Percentiles rank a stretch among this genome's conserved stretches.
These are phyloP conservation scores for Lithobates pipiens DNA, from an alignment of 2,797 vertebrate species.

Conservation along the genomic window DNA sequence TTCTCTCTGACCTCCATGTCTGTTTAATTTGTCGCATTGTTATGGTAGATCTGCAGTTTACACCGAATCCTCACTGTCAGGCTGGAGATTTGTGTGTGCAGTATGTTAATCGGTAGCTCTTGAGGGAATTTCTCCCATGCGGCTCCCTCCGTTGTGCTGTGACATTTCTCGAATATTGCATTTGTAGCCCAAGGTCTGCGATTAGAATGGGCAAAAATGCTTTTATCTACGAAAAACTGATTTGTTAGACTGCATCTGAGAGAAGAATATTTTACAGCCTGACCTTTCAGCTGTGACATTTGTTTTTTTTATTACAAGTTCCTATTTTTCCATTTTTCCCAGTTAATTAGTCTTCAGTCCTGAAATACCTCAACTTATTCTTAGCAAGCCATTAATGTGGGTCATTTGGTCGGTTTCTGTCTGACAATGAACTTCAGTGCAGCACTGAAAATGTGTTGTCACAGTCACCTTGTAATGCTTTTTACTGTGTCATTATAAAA, in stretches of 20 bases:
- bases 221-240: conserved; percentile 14
- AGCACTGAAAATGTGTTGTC: neutral
- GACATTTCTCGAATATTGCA: conserved; percentile 39
- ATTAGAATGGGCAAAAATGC: conserved; percentile 7
- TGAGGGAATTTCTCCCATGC: conserved; percentile 15
- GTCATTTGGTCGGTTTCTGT: neutral
- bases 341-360: neutral
- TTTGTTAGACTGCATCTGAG: conserved; percentile 2
- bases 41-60: neutral
- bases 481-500: too few relatives aligned
- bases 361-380: neutral
- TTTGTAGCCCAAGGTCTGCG: conserved; percentile 44
- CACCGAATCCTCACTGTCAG: neutral
- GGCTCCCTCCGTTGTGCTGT: conserved; percentile 21
- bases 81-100: conserved; percentile 8
- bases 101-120: conserved; percentile 42
- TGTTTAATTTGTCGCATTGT: neutral
- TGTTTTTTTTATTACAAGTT: conserved; percentile 12
- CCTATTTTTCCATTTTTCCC: conserved; percentile 4
- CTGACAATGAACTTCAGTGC: neutral
- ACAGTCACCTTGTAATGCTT: too few relatives aligned
- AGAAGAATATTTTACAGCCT: conserved; percentile 27
- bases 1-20: neutral
- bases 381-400: neutral
- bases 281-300: conserved; percentile 47